Percentiles rank a stretch among this genome's conserved stretches.
Evolutionary conservation across 2,113 vertebrate species (phyloP).

Genomic region (Probosciger aterrimus): DNA sequence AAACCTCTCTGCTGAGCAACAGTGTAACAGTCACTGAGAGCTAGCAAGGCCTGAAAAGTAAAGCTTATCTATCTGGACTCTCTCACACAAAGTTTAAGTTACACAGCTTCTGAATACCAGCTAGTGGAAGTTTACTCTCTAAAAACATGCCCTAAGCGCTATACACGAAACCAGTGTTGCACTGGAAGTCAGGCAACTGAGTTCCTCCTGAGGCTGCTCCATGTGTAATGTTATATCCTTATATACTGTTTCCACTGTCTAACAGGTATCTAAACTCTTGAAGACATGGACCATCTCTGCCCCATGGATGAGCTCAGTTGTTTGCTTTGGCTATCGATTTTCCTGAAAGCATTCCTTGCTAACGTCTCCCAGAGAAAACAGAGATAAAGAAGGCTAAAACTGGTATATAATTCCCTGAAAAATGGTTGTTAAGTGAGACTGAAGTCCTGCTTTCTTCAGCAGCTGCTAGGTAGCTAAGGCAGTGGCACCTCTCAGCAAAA

Average conservation of each 20-base stretch:
- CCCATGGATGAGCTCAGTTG: not conserved
- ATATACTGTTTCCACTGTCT: not conserved
- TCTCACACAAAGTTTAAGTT: not conserved
- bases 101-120: not conserved
- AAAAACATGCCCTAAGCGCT: not conserved
- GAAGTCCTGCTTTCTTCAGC: not conserved
- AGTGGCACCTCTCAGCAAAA: not conserved
- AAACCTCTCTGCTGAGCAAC: not conserved
- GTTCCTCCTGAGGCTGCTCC: not conserved
- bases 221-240: not conserved
- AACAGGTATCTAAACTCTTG: not conserved
- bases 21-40: not conserved
- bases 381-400: not conserved
- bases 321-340: constrained; percentile 9
- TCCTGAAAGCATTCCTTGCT: not conserved
- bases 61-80: not conserved
- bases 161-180: not conserved
- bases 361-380: not conserved
- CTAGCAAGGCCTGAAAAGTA: not conserved
- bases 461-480: not conserved
- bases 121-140: not conserved
- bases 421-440: not conserved
- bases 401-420: not conserved
- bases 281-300: not conserved
- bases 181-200: not conserved